Evolutionary conservation across 2,113 vertebrate genomes (phyloP), one percentile per base, ranked within the genome.

Genomic region (Hippocampus abdominalis): DNA sequence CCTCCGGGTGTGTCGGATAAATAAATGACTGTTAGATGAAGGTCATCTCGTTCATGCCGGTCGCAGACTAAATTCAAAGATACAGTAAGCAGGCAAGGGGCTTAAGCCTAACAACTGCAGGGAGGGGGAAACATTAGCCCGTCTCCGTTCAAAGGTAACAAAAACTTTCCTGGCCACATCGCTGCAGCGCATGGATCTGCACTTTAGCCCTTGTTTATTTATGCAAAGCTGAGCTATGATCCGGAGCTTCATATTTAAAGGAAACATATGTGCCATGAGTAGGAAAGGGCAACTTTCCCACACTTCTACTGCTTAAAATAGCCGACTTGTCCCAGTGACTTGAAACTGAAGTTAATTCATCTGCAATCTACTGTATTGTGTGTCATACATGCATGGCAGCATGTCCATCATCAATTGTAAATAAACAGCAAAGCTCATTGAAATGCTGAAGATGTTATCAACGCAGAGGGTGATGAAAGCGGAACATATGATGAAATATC

Each of bases 391-490:
- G 7, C 42, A 46, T 46, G 13, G 16, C 23, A 48, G 25, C 23
- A 49, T n/a, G 10, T 21, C 48, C 23, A 32, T 51, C 46, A 49
- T 66, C 36, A n/a, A 6, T n/a, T 42, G 39, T 64, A n/a, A 39
- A 39, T 64, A 57, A 64, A 57, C 18, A 10, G 16, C 51, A 36
- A 44, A 68, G 21, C 20, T 39, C 36, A 59, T 68, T 46, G 12
- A 71, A 40, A 78, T 62, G 2, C 12, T 46, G 64, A 69, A 73
- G n/a, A 29, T 77, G 25, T 44, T 63, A 40, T 40, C 21, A 27
- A 7, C 40, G 18, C 42, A 68, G 20, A 70, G 40, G 63, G 69
- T n/a, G 66, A 61, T 65, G 42, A 71, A 66, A 69, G 64, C 51
- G 42, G 10, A 16, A 32, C 6, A 11, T 67, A 21, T 13, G 16